Conservation (phyloP, 2,113 vertebrate genomes). For the Lasiurus cinereus region DNA sequence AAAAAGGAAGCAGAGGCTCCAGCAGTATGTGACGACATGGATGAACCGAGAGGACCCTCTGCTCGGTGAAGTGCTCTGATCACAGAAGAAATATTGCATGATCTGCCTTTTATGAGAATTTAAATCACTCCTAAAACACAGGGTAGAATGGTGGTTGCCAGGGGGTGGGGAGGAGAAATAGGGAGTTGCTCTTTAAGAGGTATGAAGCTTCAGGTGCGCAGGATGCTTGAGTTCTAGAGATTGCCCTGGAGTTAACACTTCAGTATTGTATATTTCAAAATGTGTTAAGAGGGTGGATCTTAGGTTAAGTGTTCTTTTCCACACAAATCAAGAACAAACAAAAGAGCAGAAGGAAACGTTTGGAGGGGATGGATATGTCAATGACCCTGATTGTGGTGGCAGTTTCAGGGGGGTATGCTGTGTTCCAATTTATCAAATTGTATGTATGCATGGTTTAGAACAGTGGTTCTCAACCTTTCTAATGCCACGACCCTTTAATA, state of each 20-base stretch:
- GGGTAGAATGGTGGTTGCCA: background rate
- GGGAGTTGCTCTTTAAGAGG: too few species aligned
- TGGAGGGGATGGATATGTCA: background rate
- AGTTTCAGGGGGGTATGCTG: background rate
- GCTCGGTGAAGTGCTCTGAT: background rate
- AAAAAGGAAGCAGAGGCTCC: background rate
- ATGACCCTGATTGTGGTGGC: background rate
- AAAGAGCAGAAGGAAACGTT: background rate
- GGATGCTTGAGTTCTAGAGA: background rate
- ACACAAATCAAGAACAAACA: background rate
- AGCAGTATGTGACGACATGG: rapidly evolving
- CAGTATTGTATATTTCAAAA: background rate
- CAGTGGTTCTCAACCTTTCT: too few species aligned
- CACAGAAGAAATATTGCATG: background rate
- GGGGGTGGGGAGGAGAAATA: background rate
- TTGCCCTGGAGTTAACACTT: background rate
- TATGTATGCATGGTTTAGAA: rapidly evolving
- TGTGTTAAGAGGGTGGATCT: background rate
- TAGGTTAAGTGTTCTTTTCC: background rate
- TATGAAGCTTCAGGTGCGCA: background rate
- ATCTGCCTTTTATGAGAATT: background rate
- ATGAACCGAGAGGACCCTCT: rapidly evolving
- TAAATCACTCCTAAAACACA: background rate
- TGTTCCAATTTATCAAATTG: background rate
- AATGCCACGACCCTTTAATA: too few species aligned